Conservation (phyloP, 2,113 vertebrate genomes). For the Copsychus sechellarum region DNA sequence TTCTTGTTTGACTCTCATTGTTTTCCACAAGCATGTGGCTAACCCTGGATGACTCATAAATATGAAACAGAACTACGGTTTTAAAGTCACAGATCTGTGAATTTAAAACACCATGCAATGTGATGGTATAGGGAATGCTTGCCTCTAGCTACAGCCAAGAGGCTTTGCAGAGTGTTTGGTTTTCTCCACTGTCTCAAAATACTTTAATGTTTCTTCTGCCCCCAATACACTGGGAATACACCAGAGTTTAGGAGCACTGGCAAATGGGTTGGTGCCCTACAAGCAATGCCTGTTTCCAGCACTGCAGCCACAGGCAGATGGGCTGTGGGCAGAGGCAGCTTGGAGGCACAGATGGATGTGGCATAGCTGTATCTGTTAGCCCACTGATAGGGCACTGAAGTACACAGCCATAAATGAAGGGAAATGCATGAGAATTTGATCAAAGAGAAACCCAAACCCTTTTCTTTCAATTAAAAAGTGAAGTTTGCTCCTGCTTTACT, state of each 20-base stretch:
- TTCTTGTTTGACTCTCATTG: neutral
- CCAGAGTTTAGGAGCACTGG: neutral
- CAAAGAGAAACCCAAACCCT: neutral
- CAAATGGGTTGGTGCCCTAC: accelerated
- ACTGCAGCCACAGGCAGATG: accelerated
- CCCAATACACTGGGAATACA: accelerated
- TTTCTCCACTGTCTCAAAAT: neutral
- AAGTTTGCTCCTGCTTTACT: neutral
- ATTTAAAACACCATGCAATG: accelerated
- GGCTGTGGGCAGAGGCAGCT: neutral
- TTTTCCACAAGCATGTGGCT: neutral
- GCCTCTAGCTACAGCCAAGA: neutral
- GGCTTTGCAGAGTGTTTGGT: neutral
- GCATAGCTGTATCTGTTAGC: accelerated
- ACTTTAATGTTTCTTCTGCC: neutral
- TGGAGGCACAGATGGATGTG: accelerated
- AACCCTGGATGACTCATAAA: neutral
- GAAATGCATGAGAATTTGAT: neutral
- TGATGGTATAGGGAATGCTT: accelerated
- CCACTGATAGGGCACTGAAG: accelerated
- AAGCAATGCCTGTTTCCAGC: neutral
- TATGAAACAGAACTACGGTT: neutral
- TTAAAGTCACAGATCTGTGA: neutral
- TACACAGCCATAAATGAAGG: neutral
- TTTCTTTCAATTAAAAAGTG: neutral